These are phyloP conservation scores for Eupsilia transversa DNA, from an alignment of 2,888 invertebrate genomes.

Conservation along the genomic window DNA sequence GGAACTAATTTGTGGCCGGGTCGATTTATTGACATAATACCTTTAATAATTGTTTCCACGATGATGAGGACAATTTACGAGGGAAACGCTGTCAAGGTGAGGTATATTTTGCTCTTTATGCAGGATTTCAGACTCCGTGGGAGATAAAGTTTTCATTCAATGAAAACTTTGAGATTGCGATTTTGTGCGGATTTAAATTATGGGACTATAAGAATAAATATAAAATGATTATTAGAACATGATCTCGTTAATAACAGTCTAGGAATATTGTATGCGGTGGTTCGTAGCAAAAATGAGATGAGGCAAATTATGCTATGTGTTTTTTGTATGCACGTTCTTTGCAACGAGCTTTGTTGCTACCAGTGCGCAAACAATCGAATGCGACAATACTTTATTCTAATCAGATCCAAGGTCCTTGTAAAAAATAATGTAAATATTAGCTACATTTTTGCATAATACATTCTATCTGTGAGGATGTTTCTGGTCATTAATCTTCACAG, in stretches of 20 bases:
- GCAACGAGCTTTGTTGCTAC: not conserved
- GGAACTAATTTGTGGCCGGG: conserved; percentile 29
- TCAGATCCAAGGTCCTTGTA: conserved; percentile 6
- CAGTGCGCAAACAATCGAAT: not conserved
- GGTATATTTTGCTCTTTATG: not conserved
- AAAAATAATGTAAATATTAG: conserved; percentile 13
- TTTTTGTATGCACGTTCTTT: not conserved
- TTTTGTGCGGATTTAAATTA: not conserved
- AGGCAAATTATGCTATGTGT: conserved; percentile 13
- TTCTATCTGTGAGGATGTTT: conserved; percentile 9
- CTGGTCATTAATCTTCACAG: conserved; percentile 45
- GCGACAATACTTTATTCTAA: not conserved
- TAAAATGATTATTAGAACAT: not conserved
- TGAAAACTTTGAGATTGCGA: too few species aligned
- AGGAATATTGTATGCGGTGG: not conserved
- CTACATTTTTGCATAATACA: not conserved
- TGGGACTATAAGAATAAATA: not conserved
- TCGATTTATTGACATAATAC: conserved; percentile 31
- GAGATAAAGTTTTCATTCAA: not conserved
- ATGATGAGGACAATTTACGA: conserved; percentile 20
- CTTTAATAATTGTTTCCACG: conserved; percentile 22
- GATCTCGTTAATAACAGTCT: not conserved
- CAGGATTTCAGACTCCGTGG: not conserved
- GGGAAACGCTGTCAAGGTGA: conserved; percentile 1
- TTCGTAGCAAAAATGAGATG: not conserved